Percentiles rank a stretch among this genome's conserved stretches.
phyloP scores from a whole-genome alignment of 2,113 vertebrate species.

The Gila orcuttii region DNA sequence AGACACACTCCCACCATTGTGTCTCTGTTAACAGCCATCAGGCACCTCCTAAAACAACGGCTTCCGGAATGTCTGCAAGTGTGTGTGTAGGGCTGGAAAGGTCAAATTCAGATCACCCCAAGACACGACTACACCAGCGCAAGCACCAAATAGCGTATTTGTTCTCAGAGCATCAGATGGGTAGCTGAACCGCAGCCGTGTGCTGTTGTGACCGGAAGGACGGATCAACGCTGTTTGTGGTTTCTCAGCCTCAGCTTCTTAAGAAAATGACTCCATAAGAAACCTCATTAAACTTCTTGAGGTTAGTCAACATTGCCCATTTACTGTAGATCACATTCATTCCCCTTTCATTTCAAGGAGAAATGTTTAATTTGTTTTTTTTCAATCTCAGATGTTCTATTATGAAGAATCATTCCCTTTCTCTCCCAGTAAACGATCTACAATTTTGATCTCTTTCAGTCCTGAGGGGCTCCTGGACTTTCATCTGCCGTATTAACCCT shows the following conservation, averaged over 20 bases:
- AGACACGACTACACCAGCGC: not conserved
- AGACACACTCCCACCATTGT: conserved; percentile 63
- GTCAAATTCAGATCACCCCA: conserved; percentile 23
- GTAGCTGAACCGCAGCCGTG: not conserved
- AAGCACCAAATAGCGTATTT: not conserved
- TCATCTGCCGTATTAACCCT: not conserved
- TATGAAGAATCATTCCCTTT: conserved; percentile 41
- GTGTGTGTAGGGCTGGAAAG: conserved; percentile 40
- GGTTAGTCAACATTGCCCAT: conserved; percentile 44
- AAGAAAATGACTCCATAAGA: conserved; percentile 46
- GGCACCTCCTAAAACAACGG: conserved; percentile 64
- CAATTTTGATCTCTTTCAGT: conserved; percentile 62
- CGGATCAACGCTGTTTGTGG: not conserved
- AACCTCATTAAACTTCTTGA: conserved; percentile 63
- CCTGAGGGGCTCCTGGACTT: conserved; percentile 52
- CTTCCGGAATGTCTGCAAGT: conserved; percentile 46
- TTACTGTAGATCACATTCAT: conserved; percentile 49
- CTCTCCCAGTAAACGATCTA: conserved; percentile 53
- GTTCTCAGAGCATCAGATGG: not conserved
- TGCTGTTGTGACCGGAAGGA: not conserved
- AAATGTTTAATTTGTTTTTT: conserved; percentile 56
- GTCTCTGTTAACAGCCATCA: conserved; percentile 57
- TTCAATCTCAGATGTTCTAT: conserved; percentile 31
- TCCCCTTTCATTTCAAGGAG: conserved; percentile 49
- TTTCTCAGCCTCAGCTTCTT: conserved; percentile 41